Evolutionary conservation across 2,888 invertebrate species (phyloP), one percentile per base, ranked within the genome.

Genomic region (Phaedon cochleariae): DNA sequence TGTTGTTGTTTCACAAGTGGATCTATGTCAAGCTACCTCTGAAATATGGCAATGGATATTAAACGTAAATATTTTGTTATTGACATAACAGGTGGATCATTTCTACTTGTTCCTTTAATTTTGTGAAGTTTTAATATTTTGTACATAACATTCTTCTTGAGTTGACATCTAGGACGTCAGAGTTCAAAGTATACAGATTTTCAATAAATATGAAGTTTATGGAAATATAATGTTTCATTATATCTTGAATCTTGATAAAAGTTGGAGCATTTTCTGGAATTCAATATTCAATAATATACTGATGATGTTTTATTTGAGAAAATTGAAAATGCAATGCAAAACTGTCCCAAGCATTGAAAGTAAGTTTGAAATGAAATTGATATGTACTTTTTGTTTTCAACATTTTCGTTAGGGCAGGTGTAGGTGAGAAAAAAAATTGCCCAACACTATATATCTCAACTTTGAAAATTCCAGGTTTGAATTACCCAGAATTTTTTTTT

Each of bases 1-100:
- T 22, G 49, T 49, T 49, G 26, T 26, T 26, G 49, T 49, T 49
- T 4, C 17, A 0, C 49, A 49, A 49, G 49, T 49, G 20, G 49
- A 49, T 49, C 21, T 49, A 49, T 49, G 18, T 49, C 49, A 49
- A 49, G 18, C 49, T 49, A 5, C 18, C 49, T 49, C 10, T 49
- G 22, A 49, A 49, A 49, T 5, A 49, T 49, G 49, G 49, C 49
- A 0, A 49, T 18, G 18, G 49, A 49, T 49, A 49, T 21, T 49
- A 18, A 49, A 49, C 22, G 49, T 21, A 21, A 49, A 49, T 49
- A 49, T 49, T 49, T 49, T 49, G 10, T 49, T 49, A 49, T 49
- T 49, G 49, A 49, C 49, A 21, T 21, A 21, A 49, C 49, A 49
- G 49, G 20, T 49, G 49, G 49, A 49, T 49, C 49, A 49, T 49